phyloP scores from a whole-genome alignment of 2,797 vertebrate genomes.

The Pseudopleuronectes americanus region DNA sequence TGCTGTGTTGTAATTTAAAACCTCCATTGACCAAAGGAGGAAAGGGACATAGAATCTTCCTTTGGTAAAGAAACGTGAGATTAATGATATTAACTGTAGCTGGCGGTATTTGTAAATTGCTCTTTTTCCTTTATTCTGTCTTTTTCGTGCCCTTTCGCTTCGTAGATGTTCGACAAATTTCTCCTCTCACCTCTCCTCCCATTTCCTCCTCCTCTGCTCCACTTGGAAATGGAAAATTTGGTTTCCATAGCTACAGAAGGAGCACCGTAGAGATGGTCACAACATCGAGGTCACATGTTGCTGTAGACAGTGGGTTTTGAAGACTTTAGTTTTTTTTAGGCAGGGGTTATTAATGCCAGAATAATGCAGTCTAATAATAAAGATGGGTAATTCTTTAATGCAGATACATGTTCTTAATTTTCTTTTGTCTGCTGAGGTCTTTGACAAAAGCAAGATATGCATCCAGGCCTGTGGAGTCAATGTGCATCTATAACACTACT shows the following conservation, averaged over 20 bases:
- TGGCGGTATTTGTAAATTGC: no score
- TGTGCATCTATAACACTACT: no score
- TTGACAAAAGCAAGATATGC: no score
- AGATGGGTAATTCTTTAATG: no score
- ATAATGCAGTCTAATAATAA: no score
- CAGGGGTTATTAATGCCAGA: no score
- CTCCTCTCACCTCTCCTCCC: constrained; percentile 35
- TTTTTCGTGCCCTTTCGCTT: constrained; percentile 7
- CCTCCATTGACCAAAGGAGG: constrained; percentile 5
- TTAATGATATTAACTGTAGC: not conserved
- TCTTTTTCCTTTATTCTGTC: not conserved
- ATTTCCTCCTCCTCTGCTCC: constrained; percentile 10
- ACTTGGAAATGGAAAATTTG: constrained; percentile 26
- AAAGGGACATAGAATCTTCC: not conserved
- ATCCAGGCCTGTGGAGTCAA: no score
- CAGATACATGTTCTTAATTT: no score
- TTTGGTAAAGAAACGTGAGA: constrained; percentile 4
- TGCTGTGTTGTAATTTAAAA: constrained; percentile 36
- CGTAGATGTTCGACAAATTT: constrained; percentile 9
- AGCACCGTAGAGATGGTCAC: constrained; percentile 33
- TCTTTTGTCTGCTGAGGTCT: no score
- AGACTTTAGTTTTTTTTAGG: no score
- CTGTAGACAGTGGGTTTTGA: constrained; percentile 16
- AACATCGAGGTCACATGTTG: constrained; percentile 55
- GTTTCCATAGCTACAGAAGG: constrained; percentile 78